These are phyloP conservation scores for Pyrrhosoma nymphula DNA, from an alignment of 2,888 invertebrate species.

Conservation along the genomic window DNA sequence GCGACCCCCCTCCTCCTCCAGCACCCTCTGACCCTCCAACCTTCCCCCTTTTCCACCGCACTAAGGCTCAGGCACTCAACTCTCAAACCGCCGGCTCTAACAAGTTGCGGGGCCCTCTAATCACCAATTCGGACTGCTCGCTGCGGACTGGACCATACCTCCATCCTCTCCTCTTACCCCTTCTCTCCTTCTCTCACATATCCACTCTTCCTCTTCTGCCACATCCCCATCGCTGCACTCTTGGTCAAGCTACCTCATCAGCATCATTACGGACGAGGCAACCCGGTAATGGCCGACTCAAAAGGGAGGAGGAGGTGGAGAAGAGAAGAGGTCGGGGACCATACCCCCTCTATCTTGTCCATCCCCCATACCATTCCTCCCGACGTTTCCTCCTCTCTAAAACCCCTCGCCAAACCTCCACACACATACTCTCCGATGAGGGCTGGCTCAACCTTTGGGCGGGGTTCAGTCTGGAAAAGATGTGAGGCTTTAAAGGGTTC, in stretches of 20 bases:
- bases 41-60: neutral
- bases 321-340: too few relatives aligned
- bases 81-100: slow-evolving; percentile 40
- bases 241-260: slow-evolving; percentile 32
- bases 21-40: neutral
- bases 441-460: neutral
- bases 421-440: neutral
- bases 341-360: too few relatives aligned
- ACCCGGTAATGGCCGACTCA: slow-evolving; percentile 9
- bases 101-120: slow-evolving; percentile 56
- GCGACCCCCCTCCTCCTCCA: neutral
- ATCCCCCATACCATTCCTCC: too few relatives aligned
- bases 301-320: neutral
- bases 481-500: neutral
- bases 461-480: neutral
- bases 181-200: neutral
- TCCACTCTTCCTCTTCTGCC: neutral
- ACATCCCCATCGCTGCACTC: neutral
- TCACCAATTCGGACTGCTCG: slow-evolving; percentile 42
- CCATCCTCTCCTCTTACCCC: neutral
- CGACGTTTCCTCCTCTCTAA: too few relatives aligned
- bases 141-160: neutral
- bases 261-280: slow-evolving; percentile 37
- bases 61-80: slow-evolving; percentile 33
- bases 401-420: too few relatives aligned